These are phyloP conservation scores for Polymixis lichenea DNA, from an alignment of 2,888 invertebrate species.

Conservation along the genomic window DNA sequence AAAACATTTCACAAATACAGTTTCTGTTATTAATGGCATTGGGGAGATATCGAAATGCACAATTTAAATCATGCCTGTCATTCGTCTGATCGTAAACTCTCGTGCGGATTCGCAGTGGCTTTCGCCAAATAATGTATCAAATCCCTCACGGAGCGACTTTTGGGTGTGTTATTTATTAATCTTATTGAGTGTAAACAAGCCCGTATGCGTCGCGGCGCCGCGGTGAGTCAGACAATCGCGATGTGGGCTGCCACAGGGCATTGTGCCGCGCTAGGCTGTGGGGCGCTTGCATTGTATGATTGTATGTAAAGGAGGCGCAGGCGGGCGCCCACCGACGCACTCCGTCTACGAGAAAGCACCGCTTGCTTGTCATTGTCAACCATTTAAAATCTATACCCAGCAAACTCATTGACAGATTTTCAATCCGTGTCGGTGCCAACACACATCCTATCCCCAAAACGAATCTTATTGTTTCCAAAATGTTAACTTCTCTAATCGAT, in stretches of 20 bases:
- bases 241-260: slow-evolving; percentile 84
- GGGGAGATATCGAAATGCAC: slow-evolving; percentile 41
- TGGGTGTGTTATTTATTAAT: slow-evolving; percentile 85
- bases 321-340: slow-evolving; percentile 83
- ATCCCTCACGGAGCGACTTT: slow-evolving; percentile 70
- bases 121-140: slow-evolving; percentile 67
- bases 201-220: slow-evolving; percentile 79
- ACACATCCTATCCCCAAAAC: slow-evolving; percentile 44
- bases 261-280: slow-evolving; percentile 74
- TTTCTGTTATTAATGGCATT: slow-evolving; percentile 33
- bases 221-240: slow-evolving; percentile 86
- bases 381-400: slow-evolving; percentile 62
- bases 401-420: slow-evolving; percentile 48
- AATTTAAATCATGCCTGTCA: slow-evolving; percentile 43
- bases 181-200: slow-evolving; percentile 86
- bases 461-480: slow-evolving; percentile 52
- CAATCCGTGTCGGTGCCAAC: slow-evolving; percentile 21
- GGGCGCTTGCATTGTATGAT: slow-evolving; percentile 81
- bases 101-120: slow-evolving; percentile 60
- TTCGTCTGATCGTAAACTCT: slow-evolving; percentile 51
- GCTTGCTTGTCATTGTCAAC: slow-evolving; percentile 58
- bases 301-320: slow-evolving; percentile 89
- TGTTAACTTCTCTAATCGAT: slow-evolving; percentile 56
- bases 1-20: slow-evolving; percentile 29
- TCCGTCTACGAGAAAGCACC: slow-evolving; percentile 80